Evolutionary conservation across 2,888 invertebrate species (phyloP).

Genomic region (Nysson spinosus): DNA sequence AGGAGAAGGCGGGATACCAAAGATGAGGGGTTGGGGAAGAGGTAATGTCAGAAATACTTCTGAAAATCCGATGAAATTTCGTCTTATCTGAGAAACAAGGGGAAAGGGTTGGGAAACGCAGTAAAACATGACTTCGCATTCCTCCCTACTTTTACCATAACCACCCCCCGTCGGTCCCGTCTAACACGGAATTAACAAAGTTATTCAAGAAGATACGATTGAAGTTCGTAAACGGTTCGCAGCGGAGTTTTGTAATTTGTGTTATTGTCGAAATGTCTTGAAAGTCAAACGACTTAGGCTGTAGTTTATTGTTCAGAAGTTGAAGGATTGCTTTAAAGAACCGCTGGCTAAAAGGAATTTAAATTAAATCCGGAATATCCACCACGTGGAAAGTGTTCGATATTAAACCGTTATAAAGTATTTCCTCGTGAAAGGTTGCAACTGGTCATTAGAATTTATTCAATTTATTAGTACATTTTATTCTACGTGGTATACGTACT

Average conservation of each 20-base stretch:
- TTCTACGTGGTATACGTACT: too few relatives aligned
- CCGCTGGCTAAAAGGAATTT: too few relatives aligned
- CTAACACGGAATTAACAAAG: constrained; percentile 47
- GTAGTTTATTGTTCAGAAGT: background rate
- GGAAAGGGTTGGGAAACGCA: background rate
- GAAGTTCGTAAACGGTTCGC: constrained; percentile 24
- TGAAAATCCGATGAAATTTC: constrained; percentile 45
- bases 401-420: constrained; percentile 33
- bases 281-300: constrained; percentile 25
- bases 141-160: constrained; percentile 12
- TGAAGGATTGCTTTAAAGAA: background rate
- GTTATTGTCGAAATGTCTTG: constrained; percentile 43
- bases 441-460: too few relatives aligned
- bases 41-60: constrained; percentile 23
- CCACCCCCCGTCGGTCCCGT: too few relatives aligned
- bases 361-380: too few relatives aligned
- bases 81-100: constrained; percentile 29
- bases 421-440: too few relatives aligned
- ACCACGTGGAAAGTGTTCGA: too few relatives aligned
- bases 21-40: background rate
- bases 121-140: constrained; percentile 36
- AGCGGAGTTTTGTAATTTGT: constrained; percentile 44
- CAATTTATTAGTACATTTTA: too few relatives aligned
- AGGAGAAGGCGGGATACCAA: constrained; percentile 6
- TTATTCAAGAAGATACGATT: constrained; percentile 45